Evolutionary conservation across 2,113 vertebrate genomes (phyloP), one percentile per base, ranked within the genome.

Genomic region (Seriola aureovittata): DNA sequence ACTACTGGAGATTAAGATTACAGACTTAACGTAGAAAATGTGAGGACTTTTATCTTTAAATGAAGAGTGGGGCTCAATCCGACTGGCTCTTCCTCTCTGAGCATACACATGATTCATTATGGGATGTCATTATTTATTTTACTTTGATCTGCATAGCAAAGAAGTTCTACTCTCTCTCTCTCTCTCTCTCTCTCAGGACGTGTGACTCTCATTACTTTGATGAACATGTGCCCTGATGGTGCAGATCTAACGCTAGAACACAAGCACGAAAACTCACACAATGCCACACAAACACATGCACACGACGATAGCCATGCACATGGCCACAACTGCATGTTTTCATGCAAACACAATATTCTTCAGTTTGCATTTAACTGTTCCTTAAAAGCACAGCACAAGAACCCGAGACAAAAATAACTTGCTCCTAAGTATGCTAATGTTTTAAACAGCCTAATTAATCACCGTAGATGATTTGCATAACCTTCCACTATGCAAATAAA

Each of bases 401-500:
- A 69, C 54, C n/a, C 1, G 16, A 75, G 59, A 64, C 13, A 12
- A 59, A 84, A 76, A 79, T 32, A 46, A 42, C 44, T 50, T 4
- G 0, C 50, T 75, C 23, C 80, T 71, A 36, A 63, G 36, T 52
- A 82, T 78, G 81, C 84, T 71, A 85, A 88, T 71, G 75, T 40
- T 76, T 81, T 77, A 76, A 87, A 86, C 17, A 52, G 68, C 38
- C 70, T 52, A 75, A 81, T 84, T 76, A 77, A 88, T 88, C 76
- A 81, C 34, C 10, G 9, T 0, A n/a, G 70, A 62, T 46, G 42
- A 86, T 90, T 88, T 85, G 80, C 84, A 86, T 84, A 80, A 80
- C 59, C 65, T 76, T 85, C 52, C 75, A 71, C 34, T 75, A 62
- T 89, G 86, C 72, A 88, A 87, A 89, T 88, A 46, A 75, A 66